These are phyloP conservation scores for Latrodectus geometricus DNA, from an alignment of 1,140 invertebrate species.

Conservation along the genomic window DNA sequence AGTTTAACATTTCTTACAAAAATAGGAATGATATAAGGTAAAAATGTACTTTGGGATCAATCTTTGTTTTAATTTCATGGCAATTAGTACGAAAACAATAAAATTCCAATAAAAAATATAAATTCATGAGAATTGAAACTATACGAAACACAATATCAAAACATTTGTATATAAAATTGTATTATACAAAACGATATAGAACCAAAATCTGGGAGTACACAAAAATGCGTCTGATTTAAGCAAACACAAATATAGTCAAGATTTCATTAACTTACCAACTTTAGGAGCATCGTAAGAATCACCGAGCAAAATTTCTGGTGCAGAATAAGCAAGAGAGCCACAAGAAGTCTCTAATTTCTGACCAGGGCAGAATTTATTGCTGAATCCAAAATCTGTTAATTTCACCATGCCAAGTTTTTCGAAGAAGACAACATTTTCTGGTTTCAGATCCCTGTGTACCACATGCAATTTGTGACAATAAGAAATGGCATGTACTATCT, in stretches of 20 bases:
- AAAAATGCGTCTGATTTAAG: too few relatives aligned
- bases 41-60: too few relatives aligned
- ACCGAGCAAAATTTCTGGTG: conserved; percentile 97
- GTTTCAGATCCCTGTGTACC: conserved; percentile 94
- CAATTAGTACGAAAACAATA: too few relatives aligned
- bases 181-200: too few relatives aligned
- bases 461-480: conserved; percentile 97
- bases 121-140: too few relatives aligned
- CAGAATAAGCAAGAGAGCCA: conserved; percentile 99
- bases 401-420: conserved; percentile 97
- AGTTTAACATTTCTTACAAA: too few relatives aligned
- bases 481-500: conserved; percentile 81
- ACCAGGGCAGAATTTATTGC: conserved; percentile 92
- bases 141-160: too few relatives aligned
- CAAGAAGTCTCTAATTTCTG: conserved; percentile 98
- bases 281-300: conserved; percentile 74
- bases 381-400: conserved; percentile 99
- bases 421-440: conserved; percentile 99
- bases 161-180: too few relatives aligned
- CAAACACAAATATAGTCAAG: background rate
- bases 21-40: too few relatives aligned
- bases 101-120: too few relatives aligned
- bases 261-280: conserved; percentile 65
- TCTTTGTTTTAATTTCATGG: too few relatives aligned
- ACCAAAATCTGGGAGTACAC: too few relatives aligned